phyloP scores from a whole-genome alignment of 2,797 vertebrate genomes.

The Poecile montanus region DNA sequence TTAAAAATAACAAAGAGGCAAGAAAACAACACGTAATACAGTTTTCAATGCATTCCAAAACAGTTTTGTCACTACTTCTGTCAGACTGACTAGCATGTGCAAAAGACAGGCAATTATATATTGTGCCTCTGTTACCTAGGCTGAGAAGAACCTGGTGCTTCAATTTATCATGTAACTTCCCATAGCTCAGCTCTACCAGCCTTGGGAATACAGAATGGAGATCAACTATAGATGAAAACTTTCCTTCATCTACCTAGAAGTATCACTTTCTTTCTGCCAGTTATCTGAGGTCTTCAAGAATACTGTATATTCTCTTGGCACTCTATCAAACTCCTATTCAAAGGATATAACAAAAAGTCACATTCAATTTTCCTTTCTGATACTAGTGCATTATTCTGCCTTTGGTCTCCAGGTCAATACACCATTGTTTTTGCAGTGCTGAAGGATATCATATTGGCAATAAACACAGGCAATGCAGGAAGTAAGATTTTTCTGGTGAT shows the following conservation, averaged over 20 bases:
- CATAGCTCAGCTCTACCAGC: not conserved
- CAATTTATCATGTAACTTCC: not conserved
- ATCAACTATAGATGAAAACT: not conserved
- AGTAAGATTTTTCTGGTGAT: not conserved
- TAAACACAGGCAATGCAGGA: not conserved
- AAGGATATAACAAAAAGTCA: not conserved
- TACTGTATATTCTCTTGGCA: not conserved
- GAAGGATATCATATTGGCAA: not conserved
- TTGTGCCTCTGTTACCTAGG: not conserved
- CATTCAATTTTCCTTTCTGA: not conserved
- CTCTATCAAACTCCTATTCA: not conserved
- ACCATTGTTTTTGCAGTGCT: not conserved
- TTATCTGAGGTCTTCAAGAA: not conserved
- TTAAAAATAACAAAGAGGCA: not conserved
- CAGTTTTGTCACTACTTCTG: not conserved
- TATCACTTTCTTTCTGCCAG: not conserved
- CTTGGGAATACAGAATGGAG: not conserved
- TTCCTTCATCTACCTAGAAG: not conserved
- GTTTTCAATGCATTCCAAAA: not conserved
- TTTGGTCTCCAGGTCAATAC: not conserved
- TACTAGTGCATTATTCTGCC: not conserved
- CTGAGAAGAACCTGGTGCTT: not conserved
- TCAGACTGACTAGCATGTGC: not conserved
- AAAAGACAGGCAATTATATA: not conserved
- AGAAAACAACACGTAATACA: not conserved